Conservation (phyloP, 2,888 invertebrate genomes). For the Pasiphila rectangulata region DNA sequence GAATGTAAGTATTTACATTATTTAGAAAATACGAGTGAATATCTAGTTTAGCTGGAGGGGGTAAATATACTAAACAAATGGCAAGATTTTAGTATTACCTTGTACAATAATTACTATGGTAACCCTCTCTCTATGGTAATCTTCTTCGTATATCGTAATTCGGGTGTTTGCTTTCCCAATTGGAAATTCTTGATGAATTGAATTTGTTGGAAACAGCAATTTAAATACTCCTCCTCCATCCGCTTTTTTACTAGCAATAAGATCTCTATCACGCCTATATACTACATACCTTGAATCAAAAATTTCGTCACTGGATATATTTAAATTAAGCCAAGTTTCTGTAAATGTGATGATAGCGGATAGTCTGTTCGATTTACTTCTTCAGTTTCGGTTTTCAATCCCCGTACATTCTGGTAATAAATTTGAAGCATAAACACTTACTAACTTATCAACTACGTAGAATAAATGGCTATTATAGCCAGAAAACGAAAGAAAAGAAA, state of each 20-base stretch:
- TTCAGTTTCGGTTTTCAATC: neutral
- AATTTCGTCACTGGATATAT: neutral
- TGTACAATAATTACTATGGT: neutral
- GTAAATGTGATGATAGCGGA: neutral
- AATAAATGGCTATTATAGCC: neutral
- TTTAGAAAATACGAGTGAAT: neutral
- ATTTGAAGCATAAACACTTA: neutral
- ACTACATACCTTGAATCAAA: neutral
- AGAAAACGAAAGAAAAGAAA: neutral
- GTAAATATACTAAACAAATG: conserved; percentile 3
- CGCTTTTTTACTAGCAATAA: neutral
- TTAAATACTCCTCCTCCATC: conserved; percentile 4
- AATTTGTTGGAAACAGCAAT: conserved; percentile 3
- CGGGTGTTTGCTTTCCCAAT: neutral
- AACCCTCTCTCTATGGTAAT: too few relatives aligned
- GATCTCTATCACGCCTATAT: neutral
- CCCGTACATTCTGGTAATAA: neutral
- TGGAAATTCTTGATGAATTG: neutral
- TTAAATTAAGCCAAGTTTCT: neutral
- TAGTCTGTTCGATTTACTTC: neutral
- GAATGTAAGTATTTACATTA: neutral
- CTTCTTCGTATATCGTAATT: too few relatives aligned
- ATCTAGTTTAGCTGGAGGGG: conserved; percentile 2
- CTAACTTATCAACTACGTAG: neutral
- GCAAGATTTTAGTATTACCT: neutral